These are phyloP conservation scores for Drosophila sulfurigaster DNA, from an alignment of 1,140 invertebrate genomes.

Conservation along the genomic window DNA sequence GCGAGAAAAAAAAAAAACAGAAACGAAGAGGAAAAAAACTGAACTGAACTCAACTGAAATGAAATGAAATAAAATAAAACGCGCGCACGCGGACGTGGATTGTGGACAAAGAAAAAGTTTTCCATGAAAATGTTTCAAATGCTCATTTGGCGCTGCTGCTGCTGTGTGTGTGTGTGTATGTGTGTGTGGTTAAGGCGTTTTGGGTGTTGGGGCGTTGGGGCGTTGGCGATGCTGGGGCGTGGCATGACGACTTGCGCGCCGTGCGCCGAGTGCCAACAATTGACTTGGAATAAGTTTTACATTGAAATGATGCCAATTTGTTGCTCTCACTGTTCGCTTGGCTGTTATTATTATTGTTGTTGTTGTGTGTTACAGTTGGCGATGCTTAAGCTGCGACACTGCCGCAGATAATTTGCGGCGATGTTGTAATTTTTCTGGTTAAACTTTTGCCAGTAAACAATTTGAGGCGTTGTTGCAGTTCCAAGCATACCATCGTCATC, in stretches of 20 bases:
- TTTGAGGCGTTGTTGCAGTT: slow-evolving; percentile 48
- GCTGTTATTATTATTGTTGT: slow-evolving; percentile 24
- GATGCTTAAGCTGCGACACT: slow-evolving; percentile 65
- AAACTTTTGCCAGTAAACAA: slow-evolving; percentile 54
- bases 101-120: slow-evolving; percentile 60
- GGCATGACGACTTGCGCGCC: slow-evolving; percentile 31
- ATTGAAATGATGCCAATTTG: slow-evolving; percentile 77
- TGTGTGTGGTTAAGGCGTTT: slow-evolving; percentile 48
- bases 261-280: slow-evolving; percentile 56
- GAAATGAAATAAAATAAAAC: slow-evolving; percentile 40
- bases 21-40: slow-evolving; percentile 28
- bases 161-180: slow-evolving; percentile 6
- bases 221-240: slow-evolving; percentile 44
- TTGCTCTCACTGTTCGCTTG: neutral
- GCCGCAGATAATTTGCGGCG: slow-evolving; percentile 66
- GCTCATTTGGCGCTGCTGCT: slow-evolving; percentile 64
- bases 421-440: slow-evolving; percentile 52
- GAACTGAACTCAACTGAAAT: slow-evolving; percentile 24
- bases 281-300: slow-evolving; percentile 78
- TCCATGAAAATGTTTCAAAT: slow-evolving; percentile 80
- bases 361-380: slow-evolving; percentile 34
- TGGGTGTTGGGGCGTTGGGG: slow-evolving; percentile 37
- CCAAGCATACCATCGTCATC: slow-evolving; percentile 6
- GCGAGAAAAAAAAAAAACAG: slow-evolving; percentile 36
- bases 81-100: slow-evolving; percentile 24